Evolutionary conservation across 2,888 invertebrate genomes (phyloP).

Genomic region (Hypomecis punctinalis): DNA sequence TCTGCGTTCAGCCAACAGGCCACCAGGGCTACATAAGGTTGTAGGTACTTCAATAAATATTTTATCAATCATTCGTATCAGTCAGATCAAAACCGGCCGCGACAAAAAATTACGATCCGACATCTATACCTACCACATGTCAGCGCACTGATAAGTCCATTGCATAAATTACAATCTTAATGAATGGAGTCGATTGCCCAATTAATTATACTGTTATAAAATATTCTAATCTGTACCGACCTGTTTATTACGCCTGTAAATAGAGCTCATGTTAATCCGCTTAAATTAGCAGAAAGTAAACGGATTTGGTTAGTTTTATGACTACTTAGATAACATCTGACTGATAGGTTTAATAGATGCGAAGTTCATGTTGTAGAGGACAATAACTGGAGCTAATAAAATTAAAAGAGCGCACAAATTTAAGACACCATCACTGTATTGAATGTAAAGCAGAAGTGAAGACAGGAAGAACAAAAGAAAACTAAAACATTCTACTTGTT

Average conservation of each 20-base stretch:
- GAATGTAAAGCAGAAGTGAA: too few species aligned
- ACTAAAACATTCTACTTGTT: too few species aligned
- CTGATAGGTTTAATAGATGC: neutral
- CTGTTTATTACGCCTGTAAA: slow-evolving; percentile 37
- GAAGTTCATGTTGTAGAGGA: too few species aligned
- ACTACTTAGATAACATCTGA: slow-evolving; percentile 2
- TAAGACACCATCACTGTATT: too few species aligned
- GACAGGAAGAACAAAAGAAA: too few species aligned
- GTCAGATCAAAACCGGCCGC: slow-evolving; percentile 28
- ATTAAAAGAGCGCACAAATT: too few species aligned
- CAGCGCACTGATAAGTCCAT: slow-evolving; percentile 60
- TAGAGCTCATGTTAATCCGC: slow-evolving; percentile 12
- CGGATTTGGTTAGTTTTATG: slow-evolving; percentile 10
- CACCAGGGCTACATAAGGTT: neutral
- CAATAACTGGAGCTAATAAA: too few species aligned
- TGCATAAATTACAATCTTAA: slow-evolving; percentile 60
- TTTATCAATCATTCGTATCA: slow-evolving; percentile 31
- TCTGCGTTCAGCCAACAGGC: too few species aligned
- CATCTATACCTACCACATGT: slow-evolving; percentile 51
- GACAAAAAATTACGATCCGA: slow-evolving; percentile 33
- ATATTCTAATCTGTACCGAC: slow-evolving; percentile 39
- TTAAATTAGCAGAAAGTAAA: slow-evolving; percentile 20
- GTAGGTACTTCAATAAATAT: slow-evolving; percentile 18
- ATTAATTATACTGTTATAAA: slow-evolving; percentile 43
- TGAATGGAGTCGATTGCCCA: slow-evolving; percentile 42